Base-by-base conservation (phyloP, 2,113 vertebrate species). In the Engraulis encrasicolus region DNA sequence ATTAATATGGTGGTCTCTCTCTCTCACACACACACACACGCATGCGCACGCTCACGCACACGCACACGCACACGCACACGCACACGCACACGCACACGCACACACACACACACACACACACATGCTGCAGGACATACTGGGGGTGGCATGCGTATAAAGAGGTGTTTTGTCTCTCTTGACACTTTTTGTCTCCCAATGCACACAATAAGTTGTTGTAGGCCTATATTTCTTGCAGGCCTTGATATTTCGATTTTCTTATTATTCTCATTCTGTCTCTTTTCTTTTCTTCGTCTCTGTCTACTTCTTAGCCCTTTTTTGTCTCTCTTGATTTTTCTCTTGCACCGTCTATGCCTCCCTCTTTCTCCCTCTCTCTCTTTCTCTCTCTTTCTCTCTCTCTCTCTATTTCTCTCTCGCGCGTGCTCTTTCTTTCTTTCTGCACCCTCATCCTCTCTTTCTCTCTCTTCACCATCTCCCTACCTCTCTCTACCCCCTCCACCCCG, bases 121-220 rank as follows among this genome's bases (percentile, higher is more conserved):
- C 36, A n/a, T n/a, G n/a, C n/a, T n/a, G n/a, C n/a, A n/a, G n/a
- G n/a, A n/a, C n/a, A n/a, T n/a, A n/a, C n/a, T n/a, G n/a, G n/a
- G n/a, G n/a, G n/a, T n/a, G n/a, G n/a, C 40, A 3, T 45, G 9
- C 40, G 40, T 9, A 45, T 45, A 45, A 45, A 45, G 4, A 45
- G 4, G 9, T 45, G 9, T 45, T 45, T 45, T 45, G 40, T 61
- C 58, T 36, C 37, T 82, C n/a, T 78, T 19, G 81, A 49, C 18
- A 11, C 82, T 88, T 87, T 85, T 82, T 86, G 85, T 89, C 85
- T 23, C 66, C 9, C 31, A 34, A 71, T 81, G 50, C 23, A 18
- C 15, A 18, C 50, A 58, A 23, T 58, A 58, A 58, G 20, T 23
- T 19, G 4, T 45, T 9, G 40, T 45, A 45, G 3, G n/a, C n/a